phyloP scores from a whole-genome alignment of 2,888 invertebrate genomes.

The Thysanoteuthis rhombus region DNA sequence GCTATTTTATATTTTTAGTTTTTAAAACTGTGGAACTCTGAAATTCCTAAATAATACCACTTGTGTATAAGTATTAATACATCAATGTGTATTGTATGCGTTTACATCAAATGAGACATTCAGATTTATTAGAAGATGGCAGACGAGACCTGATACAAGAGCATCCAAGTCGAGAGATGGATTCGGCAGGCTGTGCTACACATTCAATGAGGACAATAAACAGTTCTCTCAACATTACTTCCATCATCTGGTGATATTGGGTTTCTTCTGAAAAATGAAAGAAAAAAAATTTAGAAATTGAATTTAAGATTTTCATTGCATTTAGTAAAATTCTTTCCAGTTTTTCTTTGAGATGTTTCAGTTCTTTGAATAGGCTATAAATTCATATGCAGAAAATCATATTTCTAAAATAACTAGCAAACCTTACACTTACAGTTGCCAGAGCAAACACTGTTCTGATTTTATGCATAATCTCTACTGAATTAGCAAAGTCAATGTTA shows the following conservation, averaged over 20 bases:
- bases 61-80: no score
- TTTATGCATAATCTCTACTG: no score
- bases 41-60: no score
- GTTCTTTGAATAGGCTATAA: no score
- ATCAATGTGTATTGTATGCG: no score
- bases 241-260: constrained; percentile 60
- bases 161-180: constrained; percentile 89
- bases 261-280: constrained; percentile 40
- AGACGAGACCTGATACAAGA: constrained; percentile 80
- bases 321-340: neutral
- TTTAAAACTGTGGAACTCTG: no score
- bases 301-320: neutral
- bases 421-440: no score
- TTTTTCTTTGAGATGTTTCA: neutral
- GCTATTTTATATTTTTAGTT: no score
- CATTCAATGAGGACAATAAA: constrained; percentile 89
- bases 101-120: neutral
- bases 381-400: no score
- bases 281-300: neutral
- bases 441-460: no score
- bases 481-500: no score
- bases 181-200: constrained; percentile 87
- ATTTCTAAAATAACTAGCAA: no score
- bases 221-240: constrained; percentile 85
- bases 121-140: neutral